A percentile compares a stretch with the other conserved stretches of the same genome.
These are phyloP conservation scores for Netelia fuscicornis DNA, from an alignment of 2,888 invertebrate genomes.

Conservation along the genomic window DNA sequence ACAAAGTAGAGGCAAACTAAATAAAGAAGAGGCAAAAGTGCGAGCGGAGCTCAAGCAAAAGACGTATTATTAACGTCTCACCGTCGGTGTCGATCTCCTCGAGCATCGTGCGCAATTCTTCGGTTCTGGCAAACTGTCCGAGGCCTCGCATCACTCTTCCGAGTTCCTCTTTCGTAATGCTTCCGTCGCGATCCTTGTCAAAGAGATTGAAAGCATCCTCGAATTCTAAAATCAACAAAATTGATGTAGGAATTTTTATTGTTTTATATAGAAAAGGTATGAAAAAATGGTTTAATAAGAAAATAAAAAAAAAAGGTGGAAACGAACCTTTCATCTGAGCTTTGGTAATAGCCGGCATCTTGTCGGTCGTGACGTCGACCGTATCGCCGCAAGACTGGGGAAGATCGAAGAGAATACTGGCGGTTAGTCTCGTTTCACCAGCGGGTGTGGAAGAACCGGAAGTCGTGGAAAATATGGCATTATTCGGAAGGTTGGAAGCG, in stretches of 20 bases:
- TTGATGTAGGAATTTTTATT: no score
- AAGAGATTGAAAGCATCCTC: constrained; percentile 94
- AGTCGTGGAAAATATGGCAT: constrained; percentile 62
- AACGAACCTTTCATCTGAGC: constrained; percentile 92
- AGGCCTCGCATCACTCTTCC: constrained; percentile 94
- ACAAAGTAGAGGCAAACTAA: no score
- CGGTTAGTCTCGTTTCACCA: constrained; percentile 68
- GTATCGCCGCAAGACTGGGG: constrained; percentile 77
- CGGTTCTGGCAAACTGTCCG: constrained; percentile 94
- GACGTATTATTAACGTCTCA: constrained; percentile 78
- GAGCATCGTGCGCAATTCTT: constrained; percentile 94
- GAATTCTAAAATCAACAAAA: constrained; percentile 87
- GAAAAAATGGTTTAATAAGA: background rate
- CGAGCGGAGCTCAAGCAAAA: background rate
- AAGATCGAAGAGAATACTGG: constrained; percentile 77
- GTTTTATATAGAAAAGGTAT: no score
- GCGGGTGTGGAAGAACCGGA: constrained; percentile 67
- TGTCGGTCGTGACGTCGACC: constrained; percentile 74
- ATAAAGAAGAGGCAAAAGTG: no score
- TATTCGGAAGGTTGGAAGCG: constrained; percentile 27
- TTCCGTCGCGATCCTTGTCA: constrained; percentile 95
- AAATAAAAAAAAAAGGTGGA: background rate
- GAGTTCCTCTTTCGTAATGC: constrained; percentile 94
- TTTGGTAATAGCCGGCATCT: constrained; percentile 86
- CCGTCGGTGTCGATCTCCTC: constrained; percentile 93